Percentiles rank a stretch among this genome's conserved stretches.
phyloP scores from a whole-genome alignment of 2,888 invertebrate genomes.

The Encarsia formosa region DNA sequence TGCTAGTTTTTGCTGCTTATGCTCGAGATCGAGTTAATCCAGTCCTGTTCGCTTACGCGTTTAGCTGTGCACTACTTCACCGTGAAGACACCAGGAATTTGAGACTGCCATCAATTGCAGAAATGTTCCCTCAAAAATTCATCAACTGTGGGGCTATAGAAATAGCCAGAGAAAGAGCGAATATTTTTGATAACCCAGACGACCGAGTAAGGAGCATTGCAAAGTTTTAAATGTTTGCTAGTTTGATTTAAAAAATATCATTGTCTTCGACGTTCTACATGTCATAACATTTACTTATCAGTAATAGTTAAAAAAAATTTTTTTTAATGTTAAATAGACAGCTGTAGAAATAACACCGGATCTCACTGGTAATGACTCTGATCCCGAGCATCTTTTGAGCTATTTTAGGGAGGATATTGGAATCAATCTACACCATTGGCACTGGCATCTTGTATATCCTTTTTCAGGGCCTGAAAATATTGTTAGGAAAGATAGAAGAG shows the following conservation, averaged over 20 bases:
- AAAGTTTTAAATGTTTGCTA: background rate
- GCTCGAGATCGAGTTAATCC: slow-evolving; percentile 73
- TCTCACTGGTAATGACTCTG: slow-evolving; percentile 69
- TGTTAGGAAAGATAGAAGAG: slow-evolving; percentile 71
- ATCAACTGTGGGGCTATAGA: slow-evolving; percentile 69
- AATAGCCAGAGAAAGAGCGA: slow-evolving; percentile 65
- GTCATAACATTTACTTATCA: too few species aligned
- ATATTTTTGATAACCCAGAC: slow-evolving; percentile 58
- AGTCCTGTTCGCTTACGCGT: slow-evolving; percentile 73
- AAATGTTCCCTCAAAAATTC: slow-evolving; percentile 79
- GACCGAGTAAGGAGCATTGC: slow-evolving; percentile 55
- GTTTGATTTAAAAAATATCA: too few species aligned
- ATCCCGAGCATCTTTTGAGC: slow-evolving; percentile 74
- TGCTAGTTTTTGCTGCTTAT: slow-evolving; percentile 67
- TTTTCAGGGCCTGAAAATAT: slow-evolving; percentile 63
- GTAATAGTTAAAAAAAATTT: too few species aligned
- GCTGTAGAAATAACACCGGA: slow-evolving; percentile 69
- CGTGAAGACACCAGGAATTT: slow-evolving; percentile 67
- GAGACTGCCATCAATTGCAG: slow-evolving; percentile 68
- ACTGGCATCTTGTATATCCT: slow-evolving; percentile 86
- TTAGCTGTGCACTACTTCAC: slow-evolving; percentile 72
- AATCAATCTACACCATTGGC: slow-evolving; percentile 85
- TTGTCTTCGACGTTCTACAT: too few species aligned
- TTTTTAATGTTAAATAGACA: slow-evolving; percentile 47
- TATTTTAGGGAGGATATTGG: slow-evolving; percentile 84